These are phyloP conservation scores for Petrophora chlorosata DNA, from an alignment of 2,888 invertebrate species.

Conservation along the genomic window DNA sequence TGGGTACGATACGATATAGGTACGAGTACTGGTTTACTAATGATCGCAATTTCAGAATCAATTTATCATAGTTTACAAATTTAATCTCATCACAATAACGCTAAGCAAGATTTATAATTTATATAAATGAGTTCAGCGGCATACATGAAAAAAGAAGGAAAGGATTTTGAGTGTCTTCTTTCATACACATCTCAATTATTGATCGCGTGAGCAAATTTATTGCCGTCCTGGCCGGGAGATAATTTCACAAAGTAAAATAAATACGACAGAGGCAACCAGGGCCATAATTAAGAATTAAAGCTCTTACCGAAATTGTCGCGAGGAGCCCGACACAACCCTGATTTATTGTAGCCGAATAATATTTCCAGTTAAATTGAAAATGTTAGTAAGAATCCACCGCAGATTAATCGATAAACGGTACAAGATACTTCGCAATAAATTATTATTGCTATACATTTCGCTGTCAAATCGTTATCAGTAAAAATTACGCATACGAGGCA, in stretches of 20 bases:
- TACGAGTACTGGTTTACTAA: no score
- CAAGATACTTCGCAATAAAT: constrained; percentile 45
- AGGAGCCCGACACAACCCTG: constrained; percentile 53
- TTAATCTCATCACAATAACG: constrained; percentile 4
- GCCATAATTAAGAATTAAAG: constrained; percentile 78
- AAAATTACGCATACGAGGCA: constrained; percentile 33
- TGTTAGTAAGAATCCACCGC: constrained; percentile 57
- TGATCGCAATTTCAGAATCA: no score
- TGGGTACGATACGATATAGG: no score
- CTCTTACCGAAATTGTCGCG: constrained; percentile 69
- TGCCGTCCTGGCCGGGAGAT: constrained; percentile 49
- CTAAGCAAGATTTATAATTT: constrained; percentile 1
- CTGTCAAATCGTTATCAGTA: constrained; percentile 34
- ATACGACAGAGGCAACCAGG: constrained; percentile 61
- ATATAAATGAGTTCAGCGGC: constrained; percentile 24
- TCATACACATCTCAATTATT: constrained; percentile 61
- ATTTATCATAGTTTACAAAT: no score
- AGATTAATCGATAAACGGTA: constrained; percentile 58
- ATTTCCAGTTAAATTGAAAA: constrained; percentile 68
- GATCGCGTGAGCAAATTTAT: constrained; percentile 67
- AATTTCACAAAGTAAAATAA: constrained; percentile 71
- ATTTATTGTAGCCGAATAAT: constrained; percentile 68
- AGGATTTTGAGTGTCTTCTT: constrained; percentile 31
- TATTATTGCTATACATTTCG: constrained; percentile 29
- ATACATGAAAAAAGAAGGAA: constrained; percentile 31